These are phyloP conservation scores for Drosophila prostipennis DNA, from an alignment of 2,888 invertebrate genomes.

Conservation along the genomic window DNA sequence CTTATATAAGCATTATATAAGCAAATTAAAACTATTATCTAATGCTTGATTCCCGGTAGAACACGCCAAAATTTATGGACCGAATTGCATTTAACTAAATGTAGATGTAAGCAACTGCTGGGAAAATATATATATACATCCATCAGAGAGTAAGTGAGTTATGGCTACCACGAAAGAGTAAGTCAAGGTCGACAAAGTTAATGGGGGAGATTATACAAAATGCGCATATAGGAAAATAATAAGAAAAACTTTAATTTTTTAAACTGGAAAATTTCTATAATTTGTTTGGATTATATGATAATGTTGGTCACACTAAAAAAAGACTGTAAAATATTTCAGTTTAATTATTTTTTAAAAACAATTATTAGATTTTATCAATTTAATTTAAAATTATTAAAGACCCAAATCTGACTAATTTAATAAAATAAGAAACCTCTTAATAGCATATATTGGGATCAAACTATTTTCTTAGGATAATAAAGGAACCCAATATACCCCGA, in stretches of 20 bases:
- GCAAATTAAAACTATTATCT: conserved; percentile 61
- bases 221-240: not conserved
- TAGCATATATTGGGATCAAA: not conserved
- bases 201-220: not conserved
- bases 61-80: conserved; percentile 12
- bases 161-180: conserved; percentile 18
- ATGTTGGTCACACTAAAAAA: no score
- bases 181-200: conserved; percentile 26
- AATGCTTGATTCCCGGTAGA: conserved; percentile 32
- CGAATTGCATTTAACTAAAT: conserved; percentile 41
- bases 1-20: conserved; percentile 57
- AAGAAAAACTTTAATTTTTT: no score
- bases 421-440: not conserved
- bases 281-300: no score
- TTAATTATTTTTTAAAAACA: no score
- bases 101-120: conserved; percentile 19
- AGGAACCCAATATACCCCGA: not conserved
- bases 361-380: no score
- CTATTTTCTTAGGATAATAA: not conserved
- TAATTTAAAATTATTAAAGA: no score
- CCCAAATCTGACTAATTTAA: not conserved
- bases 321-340: no score
- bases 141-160: conserved; percentile 21
- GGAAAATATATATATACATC: conserved; percentile 11
- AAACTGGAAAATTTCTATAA: no score